These are phyloP conservation scores for Genyomyrus donnyi DNA, from an alignment of 2,113 vertebrate genomes.

Conservation along the genomic window DNA sequence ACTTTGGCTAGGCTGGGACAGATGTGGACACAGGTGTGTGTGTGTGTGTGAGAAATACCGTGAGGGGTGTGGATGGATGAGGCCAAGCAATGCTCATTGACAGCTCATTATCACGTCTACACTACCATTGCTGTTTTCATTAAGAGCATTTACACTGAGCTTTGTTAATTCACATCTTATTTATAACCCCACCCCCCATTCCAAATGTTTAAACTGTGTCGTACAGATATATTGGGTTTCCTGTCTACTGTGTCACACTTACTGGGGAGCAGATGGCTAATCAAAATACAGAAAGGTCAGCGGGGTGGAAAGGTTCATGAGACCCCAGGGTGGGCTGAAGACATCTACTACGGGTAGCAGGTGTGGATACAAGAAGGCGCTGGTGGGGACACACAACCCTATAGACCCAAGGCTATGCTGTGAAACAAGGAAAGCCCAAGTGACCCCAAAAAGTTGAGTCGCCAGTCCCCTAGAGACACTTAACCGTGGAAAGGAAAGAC, in stretches of 20 bases:
- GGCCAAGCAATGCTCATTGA: conserved; percentile 8
- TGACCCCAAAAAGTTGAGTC: not conserved
- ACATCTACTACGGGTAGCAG: not conserved
- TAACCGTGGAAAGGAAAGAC: not conserved
- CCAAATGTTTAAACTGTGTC: conserved; percentile 24
- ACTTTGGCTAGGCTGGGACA: not conserved
- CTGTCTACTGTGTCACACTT: conserved; percentile 22
- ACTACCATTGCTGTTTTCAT: conserved; percentile 29
- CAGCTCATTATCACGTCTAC: conserved; percentile 37
- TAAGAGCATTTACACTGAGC: conserved; percentile 16
- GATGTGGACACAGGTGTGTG: not conserved
- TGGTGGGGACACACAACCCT: not conserved
- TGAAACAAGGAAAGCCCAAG: not conserved
- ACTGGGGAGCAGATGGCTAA: conserved; percentile 43
- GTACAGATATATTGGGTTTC: conserved; percentile 40
- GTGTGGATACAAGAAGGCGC: not conserved
- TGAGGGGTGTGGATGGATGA: not conserved
- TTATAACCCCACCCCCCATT: conserved; percentile 24
- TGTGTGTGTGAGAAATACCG: not conserved
- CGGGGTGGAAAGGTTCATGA: conserved; percentile 40
- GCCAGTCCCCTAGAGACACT: not conserved
- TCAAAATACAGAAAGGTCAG: conserved; percentile 35
- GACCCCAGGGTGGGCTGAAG: conserved; percentile 27
- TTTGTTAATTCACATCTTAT: conserved; percentile 37
- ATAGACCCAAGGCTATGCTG: not conserved